Conservation (phyloP, 1,140 invertebrate species). For the Calliopsis andreniformis region DNA sequence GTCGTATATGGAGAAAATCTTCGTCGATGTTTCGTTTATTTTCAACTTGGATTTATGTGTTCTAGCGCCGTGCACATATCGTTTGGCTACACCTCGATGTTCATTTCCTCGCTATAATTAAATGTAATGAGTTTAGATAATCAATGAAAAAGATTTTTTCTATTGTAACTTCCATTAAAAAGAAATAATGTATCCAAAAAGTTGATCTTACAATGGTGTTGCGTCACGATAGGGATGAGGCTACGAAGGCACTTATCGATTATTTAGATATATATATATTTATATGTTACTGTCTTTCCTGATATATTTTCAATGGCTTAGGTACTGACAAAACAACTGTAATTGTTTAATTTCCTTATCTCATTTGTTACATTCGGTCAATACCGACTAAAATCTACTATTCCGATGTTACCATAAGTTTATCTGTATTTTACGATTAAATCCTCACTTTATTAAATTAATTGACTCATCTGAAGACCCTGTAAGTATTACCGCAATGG, state of each 20-base stretch:
- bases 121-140: neutral
- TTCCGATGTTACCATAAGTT: neutral
- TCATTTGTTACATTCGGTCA: neutral
- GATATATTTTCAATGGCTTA: conserved; percentile 6
- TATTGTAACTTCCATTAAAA: neutral
- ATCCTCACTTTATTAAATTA: conserved; percentile 18
- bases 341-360: neutral
- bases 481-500: neutral
- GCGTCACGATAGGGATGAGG: conserved; percentile 32
- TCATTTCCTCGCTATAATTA: neutral
- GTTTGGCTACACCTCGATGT: neutral
- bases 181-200: neutral
- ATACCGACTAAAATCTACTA: conserved; percentile 14
- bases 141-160: neutral
- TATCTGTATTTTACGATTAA: neutral
- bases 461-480: conserved; percentile 2
- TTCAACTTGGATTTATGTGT: neutral
- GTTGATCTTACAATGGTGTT: conserved; percentile 27
- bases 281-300: neutral
- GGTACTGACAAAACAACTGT: neutral
- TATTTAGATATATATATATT: conserved; percentile 22
- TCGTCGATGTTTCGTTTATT: conserved; percentile 26
- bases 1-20: conserved; percentile 50
- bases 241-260: conserved; percentile 48
- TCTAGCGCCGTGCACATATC: too few species aligned